Evolutionary conservation across 2,113 vertebrate genomes (phyloP).

Genomic region (Colaptes auratus): DNA sequence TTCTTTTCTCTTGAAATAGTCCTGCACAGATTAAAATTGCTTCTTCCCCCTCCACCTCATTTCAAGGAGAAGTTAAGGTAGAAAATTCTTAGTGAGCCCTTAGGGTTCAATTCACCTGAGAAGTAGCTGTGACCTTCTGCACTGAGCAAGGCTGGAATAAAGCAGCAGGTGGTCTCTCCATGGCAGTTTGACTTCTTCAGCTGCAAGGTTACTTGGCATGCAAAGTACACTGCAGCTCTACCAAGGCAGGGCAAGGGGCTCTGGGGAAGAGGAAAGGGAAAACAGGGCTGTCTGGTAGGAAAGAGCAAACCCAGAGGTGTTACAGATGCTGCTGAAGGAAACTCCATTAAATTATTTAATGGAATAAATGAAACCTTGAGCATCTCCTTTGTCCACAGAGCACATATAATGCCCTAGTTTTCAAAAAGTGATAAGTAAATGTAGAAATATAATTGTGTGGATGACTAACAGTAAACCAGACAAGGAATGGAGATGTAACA

Average conservation of each 20-base stretch:
- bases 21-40: neutral
- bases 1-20: neutral
- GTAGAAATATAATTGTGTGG: neutral
- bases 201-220: constrained; percentile 18
- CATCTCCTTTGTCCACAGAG: neutral
- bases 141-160: neutral
- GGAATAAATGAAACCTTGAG: neutral
- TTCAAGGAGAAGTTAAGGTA: constrained; percentile 8
- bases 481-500: neutral
- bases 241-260: neutral
- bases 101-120: constrained; percentile 16
- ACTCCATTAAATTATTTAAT: neutral
- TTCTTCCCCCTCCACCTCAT: neutral
- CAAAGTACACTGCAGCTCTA: constrained; percentile 1
- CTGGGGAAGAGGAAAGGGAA: neutral
- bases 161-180: neutral
- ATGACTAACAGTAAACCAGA: neutral
- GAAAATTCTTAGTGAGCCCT: constrained; percentile 19
- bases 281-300: neutral
- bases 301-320: neutral
- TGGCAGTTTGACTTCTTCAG: neutral
- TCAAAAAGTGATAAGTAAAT: neutral
- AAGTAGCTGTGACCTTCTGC: constrained; percentile 15
- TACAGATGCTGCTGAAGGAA: neutral
- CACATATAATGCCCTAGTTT: neutral